Evolutionary conservation across 2,113 vertebrate species (phyloP).

Genomic region (Syrmaticus mikado): DNA sequence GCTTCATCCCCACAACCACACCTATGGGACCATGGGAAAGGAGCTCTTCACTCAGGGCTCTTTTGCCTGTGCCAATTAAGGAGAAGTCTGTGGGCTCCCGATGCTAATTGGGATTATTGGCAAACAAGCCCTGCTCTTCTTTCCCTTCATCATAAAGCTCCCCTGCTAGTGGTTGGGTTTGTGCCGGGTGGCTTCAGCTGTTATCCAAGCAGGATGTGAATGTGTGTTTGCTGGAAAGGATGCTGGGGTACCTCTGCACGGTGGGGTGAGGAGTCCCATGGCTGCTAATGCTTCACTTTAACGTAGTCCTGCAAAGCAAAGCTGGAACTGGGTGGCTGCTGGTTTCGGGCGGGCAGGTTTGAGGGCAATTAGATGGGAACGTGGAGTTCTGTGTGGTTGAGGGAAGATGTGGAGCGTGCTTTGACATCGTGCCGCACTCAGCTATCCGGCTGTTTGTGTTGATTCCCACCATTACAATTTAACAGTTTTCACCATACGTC

Average conservation of each 20-base stretch:
- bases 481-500: not conserved
- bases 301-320: not conserved
- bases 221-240: not conserved
- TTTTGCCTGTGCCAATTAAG: not conserved
- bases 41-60: not conserved
- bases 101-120: slow-evolving; percentile 23
- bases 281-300: slow-evolving; percentile 9
- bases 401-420: not conserved
- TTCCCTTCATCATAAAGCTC: slow-evolving; percentile 11
- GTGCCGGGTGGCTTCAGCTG: not conserved
- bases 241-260: not conserved
- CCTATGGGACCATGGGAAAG: rapidly evolving
- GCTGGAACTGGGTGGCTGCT: not conserved
- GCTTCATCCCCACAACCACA: not conserved
- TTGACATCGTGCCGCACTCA: rapidly evolving
- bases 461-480: not conserved
- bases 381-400: not conserved
- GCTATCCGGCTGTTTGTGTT: not conserved
- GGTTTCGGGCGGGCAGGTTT: not conserved
- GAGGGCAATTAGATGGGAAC: not conserved
- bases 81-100: not conserved
- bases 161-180: not conserved
- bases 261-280: not conserved
- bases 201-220: not conserved
- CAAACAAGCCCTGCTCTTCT: not conserved